phyloP scores from a whole-genome alignment of 1,140 invertebrate genomes.

The Lanistes nyassanus region DNA sequence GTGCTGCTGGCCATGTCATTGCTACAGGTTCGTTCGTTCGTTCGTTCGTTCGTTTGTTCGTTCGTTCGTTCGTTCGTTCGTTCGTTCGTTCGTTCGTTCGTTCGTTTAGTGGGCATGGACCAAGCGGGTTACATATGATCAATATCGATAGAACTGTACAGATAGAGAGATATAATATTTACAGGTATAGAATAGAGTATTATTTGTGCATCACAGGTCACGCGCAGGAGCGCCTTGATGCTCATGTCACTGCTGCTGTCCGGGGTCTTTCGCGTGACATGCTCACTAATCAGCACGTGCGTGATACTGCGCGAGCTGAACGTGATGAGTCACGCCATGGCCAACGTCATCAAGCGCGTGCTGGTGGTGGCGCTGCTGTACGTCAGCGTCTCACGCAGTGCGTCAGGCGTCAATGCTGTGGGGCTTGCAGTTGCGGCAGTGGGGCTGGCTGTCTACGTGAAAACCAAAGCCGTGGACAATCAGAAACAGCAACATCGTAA shows the following conservation, averaged over 20 bases:
- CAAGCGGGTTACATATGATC: too few relatives aligned
- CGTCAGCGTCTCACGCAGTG: neutral
- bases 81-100: too few relatives aligned
- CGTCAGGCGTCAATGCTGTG: slow-evolving; percentile 8
- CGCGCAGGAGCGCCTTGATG: neutral
- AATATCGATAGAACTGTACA: too few relatives aligned
- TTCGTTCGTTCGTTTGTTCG: too few relatives aligned
- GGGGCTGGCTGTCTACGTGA: slow-evolving; percentile 24
- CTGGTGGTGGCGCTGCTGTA: slow-evolving; percentile 24
- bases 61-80: too few relatives aligned
- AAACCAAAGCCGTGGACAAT: neutral
- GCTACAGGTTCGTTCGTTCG: too few relatives aligned
- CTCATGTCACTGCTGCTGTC: neutral
- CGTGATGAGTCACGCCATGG: slow-evolving; percentile 29
- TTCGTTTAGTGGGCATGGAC: too few relatives aligned
- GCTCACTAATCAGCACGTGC: slow-evolving; percentile 21
- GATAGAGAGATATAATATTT: too few relatives aligned
- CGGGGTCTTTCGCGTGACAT: slow-evolving; percentile 18
- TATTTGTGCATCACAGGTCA: too few relatives aligned
- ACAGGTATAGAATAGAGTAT: too few relatives aligned
- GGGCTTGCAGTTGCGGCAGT: slow-evolving; percentile 10
- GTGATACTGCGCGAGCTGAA: slow-evolving; percentile 20
- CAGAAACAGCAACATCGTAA: neutral
- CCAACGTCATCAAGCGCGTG: slow-evolving; percentile 33
- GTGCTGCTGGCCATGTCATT: neutral